Percentiles rank a stretch among this genome's conserved stretches.
phyloP scores from a whole-genome alignment of 2,888 invertebrate species.

The Aspidapion aeneum region DNA sequence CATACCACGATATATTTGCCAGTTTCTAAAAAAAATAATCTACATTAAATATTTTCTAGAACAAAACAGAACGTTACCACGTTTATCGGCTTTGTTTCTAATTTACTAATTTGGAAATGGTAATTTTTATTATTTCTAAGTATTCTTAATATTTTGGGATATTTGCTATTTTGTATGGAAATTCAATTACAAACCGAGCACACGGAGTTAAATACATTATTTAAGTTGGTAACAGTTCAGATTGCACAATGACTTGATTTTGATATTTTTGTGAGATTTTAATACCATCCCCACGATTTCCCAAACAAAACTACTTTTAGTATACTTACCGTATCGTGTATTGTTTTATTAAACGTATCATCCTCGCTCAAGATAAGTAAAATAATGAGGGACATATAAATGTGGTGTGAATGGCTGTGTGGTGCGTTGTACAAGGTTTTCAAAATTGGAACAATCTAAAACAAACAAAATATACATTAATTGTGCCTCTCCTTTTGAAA shows the following conservation, averaged over 20 bases:
- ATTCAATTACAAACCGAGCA: too few species aligned
- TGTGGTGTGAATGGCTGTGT: constrained; percentile 91
- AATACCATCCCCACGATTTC: too few species aligned
- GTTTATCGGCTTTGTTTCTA: too few species aligned
- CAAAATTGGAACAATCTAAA: constrained; percentile 85
- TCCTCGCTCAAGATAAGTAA: constrained; percentile 95
- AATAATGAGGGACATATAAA: constrained; percentile 98
- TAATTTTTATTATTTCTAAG: too few species aligned
- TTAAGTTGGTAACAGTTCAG: too few species aligned
- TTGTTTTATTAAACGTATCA: constrained; percentile 87
- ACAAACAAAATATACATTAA: constrained; percentile 16
- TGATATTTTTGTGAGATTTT: too few species aligned
- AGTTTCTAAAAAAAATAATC: constrained; percentile 66
- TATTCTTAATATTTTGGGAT: too few species aligned
- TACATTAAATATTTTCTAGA: constrained; percentile 8
- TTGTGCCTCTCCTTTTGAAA: background rate
- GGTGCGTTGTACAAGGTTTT: constrained; percentile 91
- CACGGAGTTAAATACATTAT: too few species aligned
- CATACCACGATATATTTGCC: constrained; percentile 90
- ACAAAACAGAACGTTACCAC: too few species aligned
- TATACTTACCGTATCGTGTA: constrained; percentile 87
- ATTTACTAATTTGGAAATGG: too few species aligned
- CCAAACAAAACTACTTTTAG: background rate
- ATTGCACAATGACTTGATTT: too few species aligned
- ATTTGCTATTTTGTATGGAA: too few species aligned